Base-by-base conservation (phyloP, 1,140 invertebrate species). In the Drosophila ficusphila region DNA sequence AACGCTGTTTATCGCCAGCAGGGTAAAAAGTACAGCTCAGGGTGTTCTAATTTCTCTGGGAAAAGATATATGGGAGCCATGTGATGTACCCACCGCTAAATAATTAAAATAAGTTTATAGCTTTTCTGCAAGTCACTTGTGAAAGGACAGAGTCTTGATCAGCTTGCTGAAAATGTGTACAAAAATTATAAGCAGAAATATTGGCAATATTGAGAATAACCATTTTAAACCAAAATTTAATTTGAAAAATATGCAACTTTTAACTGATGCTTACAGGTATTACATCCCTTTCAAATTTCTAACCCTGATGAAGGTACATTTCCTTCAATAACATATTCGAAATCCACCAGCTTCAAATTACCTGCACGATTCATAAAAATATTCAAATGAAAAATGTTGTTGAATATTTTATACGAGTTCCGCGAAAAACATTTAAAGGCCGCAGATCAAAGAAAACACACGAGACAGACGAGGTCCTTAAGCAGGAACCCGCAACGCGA, bases 341-440 rank as follows among this genome's bases (percentile, higher is more conserved):
- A 27, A 9, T 31, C n/a, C n/a, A 8, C 0, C 18, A 3, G 2
- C 16, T 16, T 11, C 9, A 19, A 12, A 12, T 12, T 58, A 53
- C 47, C 48, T 54, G 54, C 16, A 19, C 23, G 56, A 58, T 27
- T 58, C 48, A 18, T 34, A 25, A 62, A 18, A 29, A 42, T 60
- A 33, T 62, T 60, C 21, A 12, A 21, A 62, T 62, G 54, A 62
- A 60, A 33, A 21, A 44, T 34, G 8, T 61, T 60, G 25, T 33
- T 61, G 57, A n/a, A 60, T 36, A 36, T 62, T 62, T 60, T 21
- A 34, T 27, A 11, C 0, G 4, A 23, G 16, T 62, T 23, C 34
- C 29, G n/a, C 18, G 21, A 62, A 44, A 33, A 18, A 33, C 16
- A 62, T 25, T 42, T 44, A 44, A 44, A 21, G 54, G 9, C 27